phyloP scores from a whole-genome alignment of 2,797 vertebrate species.

The Onychomys torridus region DNA sequence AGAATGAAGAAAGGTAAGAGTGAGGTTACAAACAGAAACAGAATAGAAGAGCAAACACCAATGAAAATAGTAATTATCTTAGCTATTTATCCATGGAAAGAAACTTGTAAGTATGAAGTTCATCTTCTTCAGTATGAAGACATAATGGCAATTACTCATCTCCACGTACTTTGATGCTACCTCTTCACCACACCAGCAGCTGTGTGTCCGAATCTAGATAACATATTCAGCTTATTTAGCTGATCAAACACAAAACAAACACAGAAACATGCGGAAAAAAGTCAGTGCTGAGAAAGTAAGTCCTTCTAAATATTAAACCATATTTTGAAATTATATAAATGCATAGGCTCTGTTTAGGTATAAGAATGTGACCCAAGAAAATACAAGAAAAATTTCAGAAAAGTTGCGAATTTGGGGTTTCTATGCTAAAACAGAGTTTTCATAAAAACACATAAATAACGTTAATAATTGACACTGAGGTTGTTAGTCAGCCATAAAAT shows the following conservation, averaged over 20 bases:
- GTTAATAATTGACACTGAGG: not conserved
- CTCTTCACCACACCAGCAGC: not conserved
- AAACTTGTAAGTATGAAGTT: not conserved
- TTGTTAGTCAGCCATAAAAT: not conserved
- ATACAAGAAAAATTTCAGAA: not conserved
- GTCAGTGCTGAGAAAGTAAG: not conserved
- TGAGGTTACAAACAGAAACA: not conserved
- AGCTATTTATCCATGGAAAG: not conserved
- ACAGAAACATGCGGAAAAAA: not conserved
- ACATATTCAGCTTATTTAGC: not conserved
- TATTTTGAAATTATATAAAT: not conserved
- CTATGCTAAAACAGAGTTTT: not conserved
- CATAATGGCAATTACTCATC: not conserved
- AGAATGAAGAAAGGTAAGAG: not conserved
- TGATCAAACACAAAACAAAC: not conserved
- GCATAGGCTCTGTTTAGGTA: not conserved
- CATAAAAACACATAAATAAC: not conserved
- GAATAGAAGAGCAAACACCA: not conserved
- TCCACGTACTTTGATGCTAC: not conserved
- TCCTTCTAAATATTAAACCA: not conserved
- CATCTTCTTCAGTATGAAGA: slow-evolving; percentile 19
- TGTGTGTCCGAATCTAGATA: not conserved
- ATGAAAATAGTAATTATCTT: not conserved
- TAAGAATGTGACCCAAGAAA: not conserved
- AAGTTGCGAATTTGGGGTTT: not conserved